Evolutionary conservation across 2,888 invertebrate species (phyloP), one percentile per base, ranked within the genome.

Genomic region (Plagiodera versicolora): DNA sequence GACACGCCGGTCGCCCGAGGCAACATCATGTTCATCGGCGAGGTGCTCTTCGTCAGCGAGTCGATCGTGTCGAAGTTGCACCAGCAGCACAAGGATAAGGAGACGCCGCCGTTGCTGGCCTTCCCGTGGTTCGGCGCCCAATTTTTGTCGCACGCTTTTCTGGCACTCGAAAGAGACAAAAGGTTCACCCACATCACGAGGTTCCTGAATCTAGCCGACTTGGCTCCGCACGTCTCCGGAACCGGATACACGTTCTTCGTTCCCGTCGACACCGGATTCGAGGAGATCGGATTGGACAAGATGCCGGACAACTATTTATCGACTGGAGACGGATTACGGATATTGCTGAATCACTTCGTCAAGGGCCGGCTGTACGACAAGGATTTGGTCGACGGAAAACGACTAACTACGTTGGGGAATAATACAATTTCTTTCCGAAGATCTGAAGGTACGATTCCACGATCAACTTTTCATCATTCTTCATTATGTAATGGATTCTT

Each of bases 231-330:
- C 67, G 83, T 86, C 49, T 84, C 85, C 19, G 86, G 86, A n/a
- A 83, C 85, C 16, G 86, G 85, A 61, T 87, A 87, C 75, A 89
- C 89, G 0, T 85, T 89, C 73, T 87, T 89, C 75, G 89, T 89
- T 50, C 89, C 89, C 6, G 85, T 83, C 6, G 88, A 89, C 76
- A 82, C 81, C 32, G 89, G 89, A 1, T 89, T 89, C 73, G 83
- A 84, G 67, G 81, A 83, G 65, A 75, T 86, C n/a, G 86, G 87
- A 10, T 80, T 85, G 62, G 84, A 83, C 69, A 79, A 81, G 65
- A 82, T 85, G 72, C 83, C 85, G 9, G 86, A 86, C 70, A 84
- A 85, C 75, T 79, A 81, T 64, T 70, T 86, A 74, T 84, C 84
- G 6, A 84, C 83, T 17, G 83, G 83, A 32, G 83, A 84, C 46